Evolutionary conservation across 1,140 invertebrate genomes (phyloP).

Genomic region (Ooceraea biroi): DNA sequence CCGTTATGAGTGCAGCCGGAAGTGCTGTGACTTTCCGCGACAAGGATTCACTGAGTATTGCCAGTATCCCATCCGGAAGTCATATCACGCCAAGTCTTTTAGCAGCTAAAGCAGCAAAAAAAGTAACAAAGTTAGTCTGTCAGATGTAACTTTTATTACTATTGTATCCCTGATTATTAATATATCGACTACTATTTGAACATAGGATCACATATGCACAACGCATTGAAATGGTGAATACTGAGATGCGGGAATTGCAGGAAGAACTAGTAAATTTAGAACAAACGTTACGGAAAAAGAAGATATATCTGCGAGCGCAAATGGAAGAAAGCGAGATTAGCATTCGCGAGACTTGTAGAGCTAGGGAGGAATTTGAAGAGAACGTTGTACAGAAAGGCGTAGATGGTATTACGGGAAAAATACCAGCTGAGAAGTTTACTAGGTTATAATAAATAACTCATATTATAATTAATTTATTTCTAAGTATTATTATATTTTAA

Average conservation of each 20-base stretch:
- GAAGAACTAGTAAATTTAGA: constrained; percentile 77
- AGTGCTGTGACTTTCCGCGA: constrained; percentile 51
- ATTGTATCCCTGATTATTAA: neutral
- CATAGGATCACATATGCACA: constrained; percentile 73
- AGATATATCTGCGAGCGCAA: constrained; percentile 82
- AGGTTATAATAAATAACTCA: constrained; percentile 63
- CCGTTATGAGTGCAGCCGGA: constrained; percentile 61
- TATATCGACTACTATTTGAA: neutral
- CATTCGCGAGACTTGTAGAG: constrained; percentile 82
- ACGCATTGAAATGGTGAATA: constrained; percentile 83
- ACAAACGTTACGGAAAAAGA: constrained; percentile 78
- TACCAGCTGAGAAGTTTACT: constrained; percentile 86
- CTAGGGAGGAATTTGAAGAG: constrained; percentile 81
- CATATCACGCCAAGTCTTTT: constrained; percentile 26
- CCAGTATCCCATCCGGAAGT: constrained; percentile 38
- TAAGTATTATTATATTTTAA: too few species aligned
- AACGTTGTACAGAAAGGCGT: constrained; percentile 83
- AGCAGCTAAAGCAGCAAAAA: neutral
- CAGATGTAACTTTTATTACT: neutral
- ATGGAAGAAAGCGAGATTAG: constrained; percentile 86
- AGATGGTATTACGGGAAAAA: constrained; percentile 85
- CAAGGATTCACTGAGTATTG: constrained; percentile 17
- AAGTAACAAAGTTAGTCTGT: constrained; percentile 40
- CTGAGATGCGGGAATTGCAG: constrained; percentile 85
- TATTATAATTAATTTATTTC: neutral